phyloP scores from a whole-genome alignment of 2,113 vertebrate genomes.

The Colossoma macropomum region DNA sequence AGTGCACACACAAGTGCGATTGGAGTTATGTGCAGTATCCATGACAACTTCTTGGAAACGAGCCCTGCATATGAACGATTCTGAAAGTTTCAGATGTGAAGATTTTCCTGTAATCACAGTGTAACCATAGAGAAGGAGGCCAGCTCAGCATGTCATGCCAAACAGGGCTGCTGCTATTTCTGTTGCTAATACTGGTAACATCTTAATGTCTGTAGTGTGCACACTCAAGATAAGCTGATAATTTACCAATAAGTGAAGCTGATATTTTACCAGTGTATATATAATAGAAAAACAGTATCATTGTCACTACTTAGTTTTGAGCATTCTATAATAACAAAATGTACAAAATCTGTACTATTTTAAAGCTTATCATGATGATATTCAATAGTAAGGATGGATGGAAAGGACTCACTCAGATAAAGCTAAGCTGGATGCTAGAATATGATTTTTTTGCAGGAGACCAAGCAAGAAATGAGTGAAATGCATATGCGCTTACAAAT shows the following conservation, averaged over 20 bases:
- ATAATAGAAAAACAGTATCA: background rate
- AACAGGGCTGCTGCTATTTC: background rate
- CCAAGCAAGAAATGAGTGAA: too few relatives aligned
- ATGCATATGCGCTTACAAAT: too few relatives aligned
- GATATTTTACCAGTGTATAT: background rate
- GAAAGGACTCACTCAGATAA: too few relatives aligned
- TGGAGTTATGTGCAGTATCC: slow-evolving; percentile 2
- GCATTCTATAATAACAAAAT: background rate
- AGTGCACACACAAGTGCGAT: background rate
- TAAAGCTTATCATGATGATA: too few relatives aligned
- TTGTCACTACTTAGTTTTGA: background rate
- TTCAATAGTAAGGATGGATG: too few relatives aligned
- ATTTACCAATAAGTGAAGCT: background rate
- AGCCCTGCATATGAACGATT: background rate
- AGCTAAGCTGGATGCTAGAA: too few relatives aligned
- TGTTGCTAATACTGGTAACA: background rate
- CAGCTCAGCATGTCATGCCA: background rate
- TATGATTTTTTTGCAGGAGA: too few relatives aligned
- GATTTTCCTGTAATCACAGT: background rate
- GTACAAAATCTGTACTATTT: too few relatives aligned
- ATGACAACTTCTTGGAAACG: slow-evolving; percentile 19
- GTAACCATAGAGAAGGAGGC: background rate
- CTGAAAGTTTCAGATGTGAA: background rate
- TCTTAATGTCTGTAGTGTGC: background rate
- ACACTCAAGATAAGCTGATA: background rate